These are phyloP conservation scores for Enteromius viviparus DNA, from an alignment of 2,797 vertebrate genomes.

Conservation along the genomic window DNA sequence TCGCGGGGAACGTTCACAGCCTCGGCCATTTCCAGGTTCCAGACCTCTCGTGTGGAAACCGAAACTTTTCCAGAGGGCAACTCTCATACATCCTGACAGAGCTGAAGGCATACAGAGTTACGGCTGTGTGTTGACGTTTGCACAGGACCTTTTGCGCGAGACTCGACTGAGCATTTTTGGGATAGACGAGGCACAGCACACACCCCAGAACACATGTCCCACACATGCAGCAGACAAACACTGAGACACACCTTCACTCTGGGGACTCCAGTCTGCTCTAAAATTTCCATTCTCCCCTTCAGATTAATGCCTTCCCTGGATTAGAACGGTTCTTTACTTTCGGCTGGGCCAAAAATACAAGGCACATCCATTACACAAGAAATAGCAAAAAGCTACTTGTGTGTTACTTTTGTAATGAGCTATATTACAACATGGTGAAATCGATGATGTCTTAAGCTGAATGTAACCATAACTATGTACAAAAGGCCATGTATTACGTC, in stretches of 20 bases:
- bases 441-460: neutral
- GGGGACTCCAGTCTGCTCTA: conserved; percentile 37
- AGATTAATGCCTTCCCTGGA: conserved; percentile 63
- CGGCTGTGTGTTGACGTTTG: neutral
- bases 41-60: conserved; percentile 32
- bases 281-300: conserved; percentile 59
- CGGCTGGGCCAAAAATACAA: conserved; percentile 48
- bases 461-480: neutral
- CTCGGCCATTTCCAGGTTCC: conserved; percentile 2
- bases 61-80: conserved; percentile 31
- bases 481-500: neutral
- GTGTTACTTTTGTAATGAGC: neutral
- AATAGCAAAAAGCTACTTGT: neutral
- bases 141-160: neutral
- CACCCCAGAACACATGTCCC: conserved; percentile 42
- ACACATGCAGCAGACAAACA: conserved; percentile 44
- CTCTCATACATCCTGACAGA: conserved; percentile 8
- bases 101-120: neutral
- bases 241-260: conserved; percentile 7
- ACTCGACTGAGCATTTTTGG: conserved; percentile 68
- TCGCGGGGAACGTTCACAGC: conserved; percentile 22
- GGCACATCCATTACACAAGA: conserved; percentile 56
- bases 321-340: conserved; percentile 58
- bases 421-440: neutral
- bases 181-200: conserved; percentile 54